phyloP scores from a whole-genome alignment of 2,888 invertebrate species.

The Lagria hirta region DNA sequence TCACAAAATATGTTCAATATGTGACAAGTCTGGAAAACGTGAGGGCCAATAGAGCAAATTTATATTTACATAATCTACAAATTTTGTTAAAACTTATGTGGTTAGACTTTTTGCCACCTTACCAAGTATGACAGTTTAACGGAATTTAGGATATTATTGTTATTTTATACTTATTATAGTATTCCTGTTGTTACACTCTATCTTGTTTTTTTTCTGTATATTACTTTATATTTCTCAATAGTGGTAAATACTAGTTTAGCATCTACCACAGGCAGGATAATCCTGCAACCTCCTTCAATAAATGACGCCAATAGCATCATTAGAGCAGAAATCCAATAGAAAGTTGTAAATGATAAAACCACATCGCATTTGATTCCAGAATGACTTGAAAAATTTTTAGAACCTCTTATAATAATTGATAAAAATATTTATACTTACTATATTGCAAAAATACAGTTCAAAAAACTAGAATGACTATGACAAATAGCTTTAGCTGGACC shows the following conservation, averaged over 20 bases:
- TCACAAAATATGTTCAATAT: too few relatives aligned
- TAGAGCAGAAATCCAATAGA: constrained; percentile 44
- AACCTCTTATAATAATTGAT: neutral
- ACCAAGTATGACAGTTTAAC: too few relatives aligned
- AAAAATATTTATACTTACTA: constrained; percentile 16
- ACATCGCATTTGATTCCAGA: constrained; percentile 5
- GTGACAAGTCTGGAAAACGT: too few relatives aligned
- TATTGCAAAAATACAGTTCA: constrained; percentile 13
- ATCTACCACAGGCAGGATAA: too few relatives aligned
- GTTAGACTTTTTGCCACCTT: too few relatives aligned
- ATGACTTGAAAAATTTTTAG: constrained; percentile 9
- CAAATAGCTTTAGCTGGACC: constrained; percentile 45
- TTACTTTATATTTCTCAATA: constrained; percentile 45
- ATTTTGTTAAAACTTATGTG: too few relatives aligned
- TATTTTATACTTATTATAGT: too few relatives aligned
- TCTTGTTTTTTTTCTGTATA: neutral
- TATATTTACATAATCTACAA: too few relatives aligned
- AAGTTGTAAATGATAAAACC: constrained; percentile 31
- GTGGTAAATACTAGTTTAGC: constrained; percentile 28
- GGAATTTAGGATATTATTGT: too few relatives aligned
- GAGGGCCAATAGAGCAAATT: too few relatives aligned
- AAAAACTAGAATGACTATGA: constrained; percentile 33
- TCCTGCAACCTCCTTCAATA: constrained; percentile 31
- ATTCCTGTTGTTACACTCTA: too few relatives aligned
- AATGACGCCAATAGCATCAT: constrained; percentile 29